Percentiles rank a stretch among this genome's conserved stretches.
Conservation (phyloP, 1,140 invertebrate genomes). For the Atta colombica region DNA sequence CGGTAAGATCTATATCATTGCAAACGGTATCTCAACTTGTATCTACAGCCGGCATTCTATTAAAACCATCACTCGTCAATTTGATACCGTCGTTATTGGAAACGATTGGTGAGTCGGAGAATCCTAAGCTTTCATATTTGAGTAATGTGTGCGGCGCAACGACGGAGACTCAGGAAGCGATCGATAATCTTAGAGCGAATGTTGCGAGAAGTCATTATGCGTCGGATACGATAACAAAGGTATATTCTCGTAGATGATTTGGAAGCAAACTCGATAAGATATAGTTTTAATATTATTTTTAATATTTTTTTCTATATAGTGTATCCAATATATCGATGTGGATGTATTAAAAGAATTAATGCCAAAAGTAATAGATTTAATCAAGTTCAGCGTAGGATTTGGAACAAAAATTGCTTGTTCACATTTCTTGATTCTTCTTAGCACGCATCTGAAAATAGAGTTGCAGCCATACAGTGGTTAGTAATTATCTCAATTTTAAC, state of each 20-base stretch:
- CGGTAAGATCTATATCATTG: conserved; percentile 94
- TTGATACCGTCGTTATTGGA: conserved; percentile 94
- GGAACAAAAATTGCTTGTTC: conserved; percentile 95
- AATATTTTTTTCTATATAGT: conserved; percentile 86
- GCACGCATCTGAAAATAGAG: conserved; percentile 86
- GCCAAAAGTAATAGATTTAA: conserved; percentile 93
- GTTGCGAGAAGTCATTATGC: conserved; percentile 94
- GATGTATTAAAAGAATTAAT: conserved; percentile 92
- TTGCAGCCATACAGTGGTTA: conserved; percentile 89
- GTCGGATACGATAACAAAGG: conserved; percentile 92
- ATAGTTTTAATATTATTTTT: not conserved
- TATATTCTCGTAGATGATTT: conserved; percentile 21
- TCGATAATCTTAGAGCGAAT: conserved; percentile 92
- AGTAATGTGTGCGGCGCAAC: conserved; percentile 91
- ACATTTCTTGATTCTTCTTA: conserved; percentile 93
- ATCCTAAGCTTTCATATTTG: conserved; percentile 92
- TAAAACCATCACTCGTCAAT: conserved; percentile 93
- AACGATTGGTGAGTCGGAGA: conserved; percentile 94
- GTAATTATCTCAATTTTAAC: conserved; percentile 22
- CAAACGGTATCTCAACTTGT: conserved; percentile 95
- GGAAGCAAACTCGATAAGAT: not conserved
- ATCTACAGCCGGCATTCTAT: conserved; percentile 91
- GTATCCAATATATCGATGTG: conserved; percentile 93
- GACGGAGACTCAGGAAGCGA: conserved; percentile 89
- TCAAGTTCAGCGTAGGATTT: conserved; percentile 92